Percentiles rank a stretch among this genome's conserved stretches.
Evolutionary conservation across 2,797 vertebrate genomes (phyloP).

Genomic region (Anableps anableps): DNA sequence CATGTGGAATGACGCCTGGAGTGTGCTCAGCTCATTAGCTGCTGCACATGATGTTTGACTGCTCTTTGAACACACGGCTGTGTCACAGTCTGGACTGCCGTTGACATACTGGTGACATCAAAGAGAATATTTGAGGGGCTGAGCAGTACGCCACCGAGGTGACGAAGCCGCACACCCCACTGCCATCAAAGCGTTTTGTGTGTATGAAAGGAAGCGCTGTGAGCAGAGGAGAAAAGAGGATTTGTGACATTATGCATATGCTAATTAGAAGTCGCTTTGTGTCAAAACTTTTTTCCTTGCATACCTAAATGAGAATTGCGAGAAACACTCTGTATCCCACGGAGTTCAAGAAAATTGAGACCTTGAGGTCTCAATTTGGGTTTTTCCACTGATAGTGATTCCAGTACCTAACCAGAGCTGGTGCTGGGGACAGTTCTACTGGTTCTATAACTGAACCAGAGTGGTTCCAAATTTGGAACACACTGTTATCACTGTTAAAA

Average conservation of each 20-base stretch:
- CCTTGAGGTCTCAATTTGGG: neutral
- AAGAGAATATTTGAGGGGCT: constrained; percentile 65
- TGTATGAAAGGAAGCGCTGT: constrained; percentile 1
- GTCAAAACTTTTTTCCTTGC: constrained; percentile 2
- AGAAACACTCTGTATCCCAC: constrained; percentile 5
- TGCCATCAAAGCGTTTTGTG: constrained; percentile 43
- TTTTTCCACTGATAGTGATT: neutral
- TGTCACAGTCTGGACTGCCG: constrained; percentile 38
- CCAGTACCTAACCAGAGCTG: neutral
- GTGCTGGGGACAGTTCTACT: neutral
- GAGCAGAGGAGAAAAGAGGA: constrained; percentile 11
- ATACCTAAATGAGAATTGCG: constrained; percentile 19
- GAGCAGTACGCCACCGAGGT: constrained; percentile 31
- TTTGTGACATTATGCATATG: constrained; percentile 38
- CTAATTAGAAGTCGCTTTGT: constrained; percentile 2
- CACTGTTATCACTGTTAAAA: too few relatives aligned
- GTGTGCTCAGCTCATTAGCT: constrained; percentile 59
- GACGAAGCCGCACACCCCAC: constrained; percentile 36
- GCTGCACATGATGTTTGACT: constrained; percentile 37
- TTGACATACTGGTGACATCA: constrained; percentile 63
- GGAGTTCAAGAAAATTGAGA: constrained; percentile 5
- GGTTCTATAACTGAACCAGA: neutral
- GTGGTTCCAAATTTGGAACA: neutral
- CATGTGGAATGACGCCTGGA: neutral
- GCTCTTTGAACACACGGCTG: constrained; percentile 58